phyloP scores from a whole-genome alignment of 2,888 invertebrate genomes.

The Platycheirus albimanus region DNA sequence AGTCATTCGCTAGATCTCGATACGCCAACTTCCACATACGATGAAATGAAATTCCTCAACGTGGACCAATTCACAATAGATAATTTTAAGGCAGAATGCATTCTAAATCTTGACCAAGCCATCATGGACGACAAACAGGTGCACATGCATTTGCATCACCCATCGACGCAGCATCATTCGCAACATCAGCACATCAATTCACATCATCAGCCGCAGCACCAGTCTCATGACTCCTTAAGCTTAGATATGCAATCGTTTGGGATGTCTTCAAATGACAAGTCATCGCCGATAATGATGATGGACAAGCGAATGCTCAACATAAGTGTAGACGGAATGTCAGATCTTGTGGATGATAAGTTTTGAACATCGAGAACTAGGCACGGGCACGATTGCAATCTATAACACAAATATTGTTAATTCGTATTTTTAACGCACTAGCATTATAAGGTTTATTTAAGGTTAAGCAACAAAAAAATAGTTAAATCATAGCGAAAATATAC shows the following conservation, averaged over 20 bases:
- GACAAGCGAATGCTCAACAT: constrained; percentile 81
- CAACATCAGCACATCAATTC: no score
- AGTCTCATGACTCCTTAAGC: constrained; percentile 68
- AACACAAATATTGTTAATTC: constrained; percentile 72
- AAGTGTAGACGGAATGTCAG: constrained; percentile 80
- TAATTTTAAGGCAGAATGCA: constrained; percentile 82
- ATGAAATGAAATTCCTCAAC: constrained; percentile 82
- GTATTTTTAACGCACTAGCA: constrained; percentile 69
- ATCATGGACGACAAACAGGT: constrained; percentile 78
- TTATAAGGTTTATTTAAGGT: constrained; percentile 43
- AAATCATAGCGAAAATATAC: constrained; percentile 46
- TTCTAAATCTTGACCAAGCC: constrained; percentile 82
- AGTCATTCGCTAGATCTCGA: constrained; percentile 79
- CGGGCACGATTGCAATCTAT: constrained; percentile 66
- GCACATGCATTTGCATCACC: constrained; percentile 66
- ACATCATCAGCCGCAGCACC: constrained; percentile 55
- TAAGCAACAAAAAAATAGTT: constrained; percentile 39
- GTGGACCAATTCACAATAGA: constrained; percentile 83
- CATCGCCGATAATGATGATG: constrained; percentile 80
- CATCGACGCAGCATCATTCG: constrained; percentile 52
- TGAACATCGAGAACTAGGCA: constrained; percentile 46
- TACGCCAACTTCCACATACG: constrained; percentile 80
- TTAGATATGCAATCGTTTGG: constrained; percentile 76
- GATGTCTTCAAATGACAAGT: constrained; percentile 77
- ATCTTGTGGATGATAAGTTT: constrained; percentile 80